Evolutionary conservation across 2,113 vertebrate genomes (phyloP).

Genomic region (Lycaon pictus): DNA sequence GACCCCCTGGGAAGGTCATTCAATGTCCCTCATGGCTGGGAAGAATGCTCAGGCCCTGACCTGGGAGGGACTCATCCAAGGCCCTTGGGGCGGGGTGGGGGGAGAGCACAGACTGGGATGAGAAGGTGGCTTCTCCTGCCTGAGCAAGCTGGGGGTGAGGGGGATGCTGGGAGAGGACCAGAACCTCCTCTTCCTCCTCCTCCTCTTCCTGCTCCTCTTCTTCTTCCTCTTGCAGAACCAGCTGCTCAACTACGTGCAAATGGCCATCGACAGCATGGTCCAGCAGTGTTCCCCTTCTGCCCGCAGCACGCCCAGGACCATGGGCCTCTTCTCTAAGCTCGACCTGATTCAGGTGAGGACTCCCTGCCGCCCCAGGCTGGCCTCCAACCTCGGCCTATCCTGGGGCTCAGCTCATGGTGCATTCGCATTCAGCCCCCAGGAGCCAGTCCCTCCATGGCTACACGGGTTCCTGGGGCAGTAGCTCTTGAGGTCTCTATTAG

Average conservation of each 20-base stretch:
- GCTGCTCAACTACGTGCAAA: constrained; percentile 82
- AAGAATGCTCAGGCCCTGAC: neutral
- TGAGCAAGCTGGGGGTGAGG: neutral
- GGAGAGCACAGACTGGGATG: neutral
- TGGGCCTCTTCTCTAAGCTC: constrained; percentile 84
- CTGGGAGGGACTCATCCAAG: neutral
- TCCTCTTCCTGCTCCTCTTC: rapidly evolving
- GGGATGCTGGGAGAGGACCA: rapidly evolving
- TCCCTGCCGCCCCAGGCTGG: neutral
- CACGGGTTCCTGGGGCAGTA: rapidly evolving
- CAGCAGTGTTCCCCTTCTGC: constrained; percentile 85
- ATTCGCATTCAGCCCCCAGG: neutral
- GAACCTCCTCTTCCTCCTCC: neutral
- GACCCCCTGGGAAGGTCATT: neutral
- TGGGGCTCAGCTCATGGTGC: neutral
- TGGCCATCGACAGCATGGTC: constrained; percentile 85
- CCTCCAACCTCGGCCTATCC: neutral
- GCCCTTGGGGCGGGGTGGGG: neutral
- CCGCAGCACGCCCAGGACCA: constrained; percentile 76
- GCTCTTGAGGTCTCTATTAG: neutral
- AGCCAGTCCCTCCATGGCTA: neutral
- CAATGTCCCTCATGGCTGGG: neutral
- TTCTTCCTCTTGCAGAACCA: constrained; percentile 77
- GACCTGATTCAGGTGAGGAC: constrained; percentile 86
- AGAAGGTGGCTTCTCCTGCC: neutral